Base-by-base conservation (phyloP, 2,888 invertebrate species). In the Thera obeliscata region DNA sequence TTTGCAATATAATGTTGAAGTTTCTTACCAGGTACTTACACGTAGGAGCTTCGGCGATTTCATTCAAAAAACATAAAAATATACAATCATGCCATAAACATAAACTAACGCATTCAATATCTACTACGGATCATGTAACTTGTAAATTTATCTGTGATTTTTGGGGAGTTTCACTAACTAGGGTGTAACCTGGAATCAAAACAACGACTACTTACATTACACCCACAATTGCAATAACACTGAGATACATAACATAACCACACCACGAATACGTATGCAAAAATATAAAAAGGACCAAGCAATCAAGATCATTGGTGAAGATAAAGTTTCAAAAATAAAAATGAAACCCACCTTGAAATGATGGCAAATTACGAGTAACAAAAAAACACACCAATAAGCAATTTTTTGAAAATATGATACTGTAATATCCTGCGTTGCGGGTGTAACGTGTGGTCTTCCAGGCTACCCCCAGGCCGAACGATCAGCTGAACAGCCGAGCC, bases 111-210 rank as follows among this genome's bases (percentile, higher is more conserved):
- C 91, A 89, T 87, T 86, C 88, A 87, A 75, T 79, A 85, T 80
- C 80, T 78, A 83, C 84, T 81, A 85, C 82, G 77, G 75, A 69
- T 77, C 80, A 78, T 81, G 78, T 81, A 80, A 78, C 77, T 80
- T 87, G 92, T 93, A 93, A 93, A 93, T 93, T 93, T 93, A 93
- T 93, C 93, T 93, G 93, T 93, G 91, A 85, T 86, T 84, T 82
- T 77, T 73, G 76, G 76, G 73, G 78, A 73, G 66, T 77, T 74
- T 79, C 71, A 80, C 75, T 82, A 84, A 78, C 87, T 87, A 89
- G 88, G 92, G 91, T 90, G 89, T 91, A 93, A 90, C 94, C 94
- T 94, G 94, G 93, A 92, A 88, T 87, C 87, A 90, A 90, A 88
- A 90, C 87, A 90, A 91, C 89, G 91, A 91, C 91, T 91, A 87